Conservation (phyloP, 2,797 vertebrate genomes). For the Lophius americanus region DNA sequence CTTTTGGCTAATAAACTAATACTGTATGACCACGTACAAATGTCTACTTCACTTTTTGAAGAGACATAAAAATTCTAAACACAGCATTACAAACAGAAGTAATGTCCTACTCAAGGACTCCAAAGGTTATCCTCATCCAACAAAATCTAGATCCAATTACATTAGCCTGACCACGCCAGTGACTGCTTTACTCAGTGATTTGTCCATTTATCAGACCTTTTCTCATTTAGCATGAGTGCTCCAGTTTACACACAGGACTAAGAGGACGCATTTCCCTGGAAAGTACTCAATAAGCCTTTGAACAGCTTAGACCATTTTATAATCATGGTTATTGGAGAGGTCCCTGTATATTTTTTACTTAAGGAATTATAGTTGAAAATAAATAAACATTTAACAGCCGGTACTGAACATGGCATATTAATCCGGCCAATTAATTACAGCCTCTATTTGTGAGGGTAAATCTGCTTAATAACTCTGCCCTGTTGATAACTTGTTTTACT, state of each 20-base stretch:
- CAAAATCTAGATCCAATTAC: neutral
- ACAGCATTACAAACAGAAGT: too few species aligned
- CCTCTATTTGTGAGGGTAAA: neutral
- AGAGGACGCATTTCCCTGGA: slow-evolving; percentile 4
- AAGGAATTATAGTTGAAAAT: slow-evolving; percentile 5
- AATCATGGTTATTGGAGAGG: slow-evolving; percentile 20
- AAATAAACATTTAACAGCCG: slow-evolving; percentile 29
- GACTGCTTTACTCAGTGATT: slow-evolving; percentile 15
- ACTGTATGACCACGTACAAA: too few species aligned
- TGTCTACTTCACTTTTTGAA: too few species aligned
- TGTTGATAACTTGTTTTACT: too few species aligned
- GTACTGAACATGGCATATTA: slow-evolving; percentile 25
- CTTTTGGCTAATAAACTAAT: too few species aligned
- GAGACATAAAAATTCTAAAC: too few species aligned
- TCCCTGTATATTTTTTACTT: slow-evolving; percentile 13
- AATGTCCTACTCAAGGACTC: neutral
- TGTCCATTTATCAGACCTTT: neutral
- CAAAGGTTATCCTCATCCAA: neutral
- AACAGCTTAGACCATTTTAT: slow-evolving; percentile 14
- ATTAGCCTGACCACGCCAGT: slow-evolving; percentile 2
- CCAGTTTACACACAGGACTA: neutral
- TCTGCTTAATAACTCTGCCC: too few species aligned
- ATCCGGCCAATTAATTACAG: slow-evolving; percentile 22
- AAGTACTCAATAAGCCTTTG: slow-evolving; percentile 25
- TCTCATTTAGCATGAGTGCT: slow-evolving; percentile 12